Conservation (phyloP, 2,113 vertebrate genomes). For the Oryctolagus cuniculus region mOryCun1.1 NC_091440.1:125221501-125222000, state of each 20-base stretch:
- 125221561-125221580: not conserved
- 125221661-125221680: too few species aligned
- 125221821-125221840: too few species aligned
- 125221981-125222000: conserved; percentile 23
- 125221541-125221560: not conserved
- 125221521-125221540: not conserved
- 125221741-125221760: too few species aligned
- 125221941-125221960: not conserved
- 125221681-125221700: too few species aligned
- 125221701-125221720: too few species aligned
- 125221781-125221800: too few species aligned
- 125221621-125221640: not conserved
- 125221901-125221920: not conserved
- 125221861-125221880: not conserved
- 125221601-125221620: not conserved
- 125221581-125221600: not conserved
- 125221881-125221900: not conserved
- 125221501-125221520: not conserved
- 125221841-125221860: not conserved
- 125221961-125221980: conserved; percentile 40
- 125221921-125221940: conserved; percentile 33
- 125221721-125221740: too few species aligned
- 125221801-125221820: too few species aligned
- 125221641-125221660: too few species aligned
- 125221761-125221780: too few species aligned